A percentile compares a stretch with the other conserved stretches of the same genome.
Evolutionary conservation across 2,113 vertebrate species (phyloP).

Genomic region (Anser cygnoides): DNA sequence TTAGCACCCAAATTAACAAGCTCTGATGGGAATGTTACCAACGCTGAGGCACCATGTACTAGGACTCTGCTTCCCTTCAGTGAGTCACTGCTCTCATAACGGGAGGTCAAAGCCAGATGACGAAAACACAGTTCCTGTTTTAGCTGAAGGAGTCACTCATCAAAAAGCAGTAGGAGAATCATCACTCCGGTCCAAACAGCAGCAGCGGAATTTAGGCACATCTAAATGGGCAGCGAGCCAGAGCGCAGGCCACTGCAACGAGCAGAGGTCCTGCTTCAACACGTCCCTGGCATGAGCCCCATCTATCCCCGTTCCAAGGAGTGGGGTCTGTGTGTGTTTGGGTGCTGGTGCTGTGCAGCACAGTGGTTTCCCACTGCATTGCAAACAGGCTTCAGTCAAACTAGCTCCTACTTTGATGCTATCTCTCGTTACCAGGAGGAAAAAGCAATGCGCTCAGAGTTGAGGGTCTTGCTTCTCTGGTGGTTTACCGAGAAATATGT

Average conservation of each 20-base stretch:
- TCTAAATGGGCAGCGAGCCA: neutral
- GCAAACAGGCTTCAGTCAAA: neutral
- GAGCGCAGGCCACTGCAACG: rapidly evolving
- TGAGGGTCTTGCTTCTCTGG: neutral
- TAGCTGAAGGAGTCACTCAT: neutral
- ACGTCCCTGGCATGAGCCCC: neutral
- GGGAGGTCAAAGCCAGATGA: neutral
- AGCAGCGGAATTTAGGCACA: neutral
- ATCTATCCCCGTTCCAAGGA: too few relatives aligned
- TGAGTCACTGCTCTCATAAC: neutral
- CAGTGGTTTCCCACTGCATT: too few relatives aligned
- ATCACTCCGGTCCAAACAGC: neutral
- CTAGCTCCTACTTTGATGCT: neutral
- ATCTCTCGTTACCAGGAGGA: too few relatives aligned
- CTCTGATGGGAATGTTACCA: neutral
- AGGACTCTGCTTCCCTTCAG: neutral
- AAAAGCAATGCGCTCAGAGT: neutral
- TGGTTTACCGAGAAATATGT: rapidly evolving
- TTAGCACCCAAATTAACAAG: neutral
- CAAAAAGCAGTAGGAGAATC: neutral
- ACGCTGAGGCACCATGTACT: neutral
- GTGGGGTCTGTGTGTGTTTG: too few relatives aligned
- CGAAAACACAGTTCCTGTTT: neutral
- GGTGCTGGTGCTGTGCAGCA: neutral
- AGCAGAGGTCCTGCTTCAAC: neutral